Percentiles rank a stretch among this genome's conserved stretches.
Conservation (phyloP, 2,888 invertebrate species). For the Agrochola macilenta region DNA sequence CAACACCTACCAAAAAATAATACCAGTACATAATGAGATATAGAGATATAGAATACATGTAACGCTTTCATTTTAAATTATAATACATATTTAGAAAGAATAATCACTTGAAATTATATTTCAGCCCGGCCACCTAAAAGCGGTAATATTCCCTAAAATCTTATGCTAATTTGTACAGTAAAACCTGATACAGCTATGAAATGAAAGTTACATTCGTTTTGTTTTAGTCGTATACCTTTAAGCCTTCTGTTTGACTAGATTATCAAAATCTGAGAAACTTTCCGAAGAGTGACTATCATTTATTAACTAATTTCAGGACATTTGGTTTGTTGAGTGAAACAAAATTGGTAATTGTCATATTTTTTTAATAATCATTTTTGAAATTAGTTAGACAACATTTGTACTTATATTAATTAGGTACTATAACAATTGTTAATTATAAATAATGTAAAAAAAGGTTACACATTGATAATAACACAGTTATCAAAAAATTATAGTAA, state of each 20-base stretch:
- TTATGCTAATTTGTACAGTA: conserved; percentile 20
- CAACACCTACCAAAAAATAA: too few species aligned
- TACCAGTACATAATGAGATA: too few species aligned
- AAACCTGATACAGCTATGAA: conserved; percentile 26
- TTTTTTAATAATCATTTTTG: conserved; percentile 13
- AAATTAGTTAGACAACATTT: too few species aligned
- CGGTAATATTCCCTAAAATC: conserved; percentile 27
- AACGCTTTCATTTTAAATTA: too few species aligned
- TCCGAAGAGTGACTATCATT: conserved; percentile 17
- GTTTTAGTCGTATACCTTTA: conserved; percentile 28
- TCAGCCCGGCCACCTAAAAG: conserved; percentile 28
- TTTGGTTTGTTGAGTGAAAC: conserved; percentile 26
- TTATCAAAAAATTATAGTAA: too few species aligned
- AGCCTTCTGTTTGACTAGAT: conserved; percentile 24
- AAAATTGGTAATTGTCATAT: conserved; percentile 26
- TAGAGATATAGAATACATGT: too few species aligned
- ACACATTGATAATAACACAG: too few species aligned
- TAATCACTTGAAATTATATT: conserved; percentile 28
- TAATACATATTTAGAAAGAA: neutral
- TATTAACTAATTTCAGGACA: conserved; percentile 28
- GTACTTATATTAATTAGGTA: too few species aligned
- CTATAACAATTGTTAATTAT: too few species aligned
- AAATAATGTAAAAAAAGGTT: too few species aligned
- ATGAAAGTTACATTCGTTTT: conserved; percentile 25
- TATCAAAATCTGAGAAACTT: conserved; percentile 19